Base-by-base conservation (phyloP, 2,888 invertebrate species). In the Tetropium fuscum region DNA sequence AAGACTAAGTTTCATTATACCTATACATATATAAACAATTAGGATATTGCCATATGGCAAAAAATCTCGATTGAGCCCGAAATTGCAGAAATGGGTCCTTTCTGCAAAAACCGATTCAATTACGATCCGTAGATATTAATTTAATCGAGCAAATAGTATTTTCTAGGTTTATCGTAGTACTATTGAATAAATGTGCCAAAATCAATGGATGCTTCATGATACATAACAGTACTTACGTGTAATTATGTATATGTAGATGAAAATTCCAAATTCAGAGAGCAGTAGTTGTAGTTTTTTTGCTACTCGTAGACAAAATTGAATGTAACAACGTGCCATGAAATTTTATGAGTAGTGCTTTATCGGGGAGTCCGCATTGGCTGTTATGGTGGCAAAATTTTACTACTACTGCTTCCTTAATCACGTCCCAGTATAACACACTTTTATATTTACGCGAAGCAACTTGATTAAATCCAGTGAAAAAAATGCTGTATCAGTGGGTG, bases 311-410 rank as follows among this genome's bases (percentile, higher is more conserved):
- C 44, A 15, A 44, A 44, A 44, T 44, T 44, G 44, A 44, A 27
- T 44, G 44, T 27, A 27, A 27, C 44, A 16, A 44, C 44, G 44
- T 44, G 44, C 25, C 15, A 27, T 44, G 44, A 44, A 44, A 44
- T 44, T 44, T 44, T 27, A 44, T 44, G 27, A 8, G 27, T 44
- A 27, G 3, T 44, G 44, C 13, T 44, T 44, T 44, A 15, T 16
- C 25, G 13, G 11, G 27, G 25, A 4, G 15, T 6, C 27, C 15
- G 8, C 15, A 15, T 27, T 44, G 7, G 13, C 34, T 13, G 34
- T 34, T 34, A 34, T 34, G 34, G 34, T 44, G 27, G 44, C 27
- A 16, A 20, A 44, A 44, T 44, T 25, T 44, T 44, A 44, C 44
- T 44, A 27, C 44, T 15, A 44, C 25, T n/a, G n/a, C 25, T 44